Conservation (phyloP, 1,140 invertebrate species). For the Zeugodacus cucurbitae region DNA sequence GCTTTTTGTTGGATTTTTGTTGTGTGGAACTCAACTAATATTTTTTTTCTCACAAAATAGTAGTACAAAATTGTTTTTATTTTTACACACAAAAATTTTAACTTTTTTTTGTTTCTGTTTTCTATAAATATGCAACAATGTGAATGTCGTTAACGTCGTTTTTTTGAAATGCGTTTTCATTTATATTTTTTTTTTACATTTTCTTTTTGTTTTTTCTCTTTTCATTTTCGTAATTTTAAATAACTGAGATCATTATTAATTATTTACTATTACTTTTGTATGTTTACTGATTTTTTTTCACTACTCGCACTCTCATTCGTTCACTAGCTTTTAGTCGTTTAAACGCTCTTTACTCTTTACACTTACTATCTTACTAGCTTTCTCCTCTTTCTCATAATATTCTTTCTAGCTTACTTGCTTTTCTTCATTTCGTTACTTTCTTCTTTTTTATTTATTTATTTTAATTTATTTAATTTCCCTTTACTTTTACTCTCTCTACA, state of each 20-base stretch:
- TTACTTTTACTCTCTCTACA: too few relatives aligned
- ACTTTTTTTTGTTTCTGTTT: too few relatives aligned
- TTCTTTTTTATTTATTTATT: background rate
- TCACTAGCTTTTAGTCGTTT: too few relatives aligned
- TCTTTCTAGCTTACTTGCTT: too few relatives aligned
- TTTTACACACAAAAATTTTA: too few relatives aligned
- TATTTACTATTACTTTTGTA: constrained; percentile 40
- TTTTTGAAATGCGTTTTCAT: constrained; percentile 29
- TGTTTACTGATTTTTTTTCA: background rate
- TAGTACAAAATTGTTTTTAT: background rate
- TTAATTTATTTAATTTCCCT: background rate
- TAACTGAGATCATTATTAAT: constrained; percentile 32
- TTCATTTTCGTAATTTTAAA: constrained; percentile 4
- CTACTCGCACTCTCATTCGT: too few relatives aligned
- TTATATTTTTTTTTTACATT: background rate
- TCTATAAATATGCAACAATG: constrained; percentile 21
- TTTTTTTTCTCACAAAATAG: background rate
- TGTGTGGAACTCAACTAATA: too few relatives aligned
- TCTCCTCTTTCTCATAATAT: too few relatives aligned
- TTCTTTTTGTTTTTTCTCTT: background rate
- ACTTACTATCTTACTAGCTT: too few relatives aligned
- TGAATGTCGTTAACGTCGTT: constrained; percentile 16
- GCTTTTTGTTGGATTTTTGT: background rate
- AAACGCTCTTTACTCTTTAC: too few relatives aligned
- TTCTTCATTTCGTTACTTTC: too few relatives aligned